Conservation (phyloP, 2,113 vertebrate genomes). For the Ovibos moschatus region DNA sequence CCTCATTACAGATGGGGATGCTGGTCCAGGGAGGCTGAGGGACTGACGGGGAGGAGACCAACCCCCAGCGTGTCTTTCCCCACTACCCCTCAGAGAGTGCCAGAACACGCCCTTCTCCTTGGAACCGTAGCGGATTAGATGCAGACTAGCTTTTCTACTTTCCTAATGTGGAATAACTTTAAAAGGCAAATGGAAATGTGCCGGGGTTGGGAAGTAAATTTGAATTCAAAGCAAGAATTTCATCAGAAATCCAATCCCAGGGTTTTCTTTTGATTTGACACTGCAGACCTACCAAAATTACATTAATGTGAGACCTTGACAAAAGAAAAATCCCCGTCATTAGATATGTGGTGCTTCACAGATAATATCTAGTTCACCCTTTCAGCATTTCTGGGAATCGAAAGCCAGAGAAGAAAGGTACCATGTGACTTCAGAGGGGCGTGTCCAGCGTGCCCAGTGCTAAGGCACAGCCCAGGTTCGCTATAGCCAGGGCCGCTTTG, state of each 20-base stretch:
- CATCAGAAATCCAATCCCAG: conserved; percentile 48
- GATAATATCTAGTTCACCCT: background rate
- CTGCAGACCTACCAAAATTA: conserved; percentile 33
- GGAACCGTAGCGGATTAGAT: background rate
- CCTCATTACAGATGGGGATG: background rate
- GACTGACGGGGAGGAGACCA: too few species aligned
- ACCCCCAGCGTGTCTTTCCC: background rate
- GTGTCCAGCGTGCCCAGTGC: background rate
- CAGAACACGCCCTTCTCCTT: background rate
- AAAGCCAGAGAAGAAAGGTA: background rate
- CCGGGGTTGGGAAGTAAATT: background rate
- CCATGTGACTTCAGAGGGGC: background rate
- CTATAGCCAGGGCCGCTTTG: background rate
- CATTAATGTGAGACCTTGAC: conserved; percentile 41
- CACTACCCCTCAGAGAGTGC: too few species aligned
- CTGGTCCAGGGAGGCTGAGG: background rate
- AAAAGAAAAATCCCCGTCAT: conserved; percentile 23
- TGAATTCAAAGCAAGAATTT: conserved; percentile 57
- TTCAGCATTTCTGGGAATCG: conserved; percentile 33
- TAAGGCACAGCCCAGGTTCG: fast-evolving
- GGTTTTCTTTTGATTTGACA: conserved; percentile 41
- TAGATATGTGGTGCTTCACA: conserved; percentile 14
- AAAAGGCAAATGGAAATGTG: background rate
- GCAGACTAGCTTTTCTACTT: background rate
- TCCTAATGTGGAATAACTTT: conserved; percentile 3